Evolutionary conservation across 2,797 vertebrate genomes (phyloP), one percentile per base, ranked within the genome.

Genomic region (Enteromius fasciolatus): DNA sequence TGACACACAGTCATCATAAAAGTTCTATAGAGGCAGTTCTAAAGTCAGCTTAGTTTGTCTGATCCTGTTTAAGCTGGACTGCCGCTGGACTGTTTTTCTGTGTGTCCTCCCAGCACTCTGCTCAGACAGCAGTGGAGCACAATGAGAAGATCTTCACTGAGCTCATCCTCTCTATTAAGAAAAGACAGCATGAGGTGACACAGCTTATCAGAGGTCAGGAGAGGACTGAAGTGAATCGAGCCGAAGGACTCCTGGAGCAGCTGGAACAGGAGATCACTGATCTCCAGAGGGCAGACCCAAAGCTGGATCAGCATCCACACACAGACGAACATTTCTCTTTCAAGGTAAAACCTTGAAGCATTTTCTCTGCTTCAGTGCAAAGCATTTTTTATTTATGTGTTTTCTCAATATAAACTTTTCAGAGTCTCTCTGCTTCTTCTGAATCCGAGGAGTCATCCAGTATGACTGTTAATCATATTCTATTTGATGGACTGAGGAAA

Each of bases 401-500:
- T 79, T 33, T 33, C 15, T 57, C 17, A 46, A 12, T 63, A 5
- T 48, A n/a, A 59, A 48, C 36, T 17, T 76, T 67, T n/a, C 20
- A 50, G 41, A 69, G 31, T 39, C 28, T 54, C 20, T 31, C 48
- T 59, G 66, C 41, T 23, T 31, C 33, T 28, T 57, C 50, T 59
- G 66, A 50, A 68, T 76, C 15, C 36, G 50, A 69, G 8, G 23
- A 74, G n/a, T n/a, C 57, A 4, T 17, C 17, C 46, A 39, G 11
- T 57, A 78, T 52, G 52, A 44, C 66, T 57, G 17, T 61, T 41
- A 44, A 41, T 59, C 57, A 25, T 61, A 23, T 80, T 6, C 28
- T 12, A 11, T 81, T 74, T 52, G 80, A 74, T 66, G 70, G 14
- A 25, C 0, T 81, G 59, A 81, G 41, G 70, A 83, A 83, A 59